Evolutionary conservation across 2,797 vertebrate species (phyloP).

Genomic region (Rachycentron canadum): DNA sequence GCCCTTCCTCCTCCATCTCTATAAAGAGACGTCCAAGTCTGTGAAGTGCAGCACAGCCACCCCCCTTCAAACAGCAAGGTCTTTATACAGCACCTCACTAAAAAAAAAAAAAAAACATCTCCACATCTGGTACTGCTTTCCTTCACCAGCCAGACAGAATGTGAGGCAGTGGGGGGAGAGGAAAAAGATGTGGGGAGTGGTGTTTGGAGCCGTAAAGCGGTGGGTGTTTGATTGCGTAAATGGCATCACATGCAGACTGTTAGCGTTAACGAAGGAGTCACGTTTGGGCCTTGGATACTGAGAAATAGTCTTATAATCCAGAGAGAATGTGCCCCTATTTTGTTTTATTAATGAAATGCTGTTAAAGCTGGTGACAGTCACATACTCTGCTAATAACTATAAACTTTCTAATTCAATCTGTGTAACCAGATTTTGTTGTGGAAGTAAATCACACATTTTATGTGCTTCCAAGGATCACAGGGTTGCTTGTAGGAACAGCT

Average conservation of each 20-base stretch:
- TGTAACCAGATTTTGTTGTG: slow-evolving; percentile 7
- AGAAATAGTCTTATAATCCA: neutral
- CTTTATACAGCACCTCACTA: slow-evolving; percentile 70
- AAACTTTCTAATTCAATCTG: slow-evolving; percentile 14
- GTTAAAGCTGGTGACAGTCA: neutral
- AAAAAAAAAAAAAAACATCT: slow-evolving; percentile 28
- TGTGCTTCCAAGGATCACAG: slow-evolving; percentile 2
- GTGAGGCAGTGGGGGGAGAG: slow-evolving; percentile 30
- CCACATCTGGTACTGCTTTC: slow-evolving; percentile 85
- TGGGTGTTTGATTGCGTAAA: slow-evolving; percentile 46
- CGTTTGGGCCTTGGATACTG: neutral
- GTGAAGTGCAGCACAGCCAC: slow-evolving; percentile 76
- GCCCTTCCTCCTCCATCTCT: slow-evolving; percentile 68
- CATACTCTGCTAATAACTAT: neutral
- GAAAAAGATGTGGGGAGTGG: slow-evolving; percentile 10
- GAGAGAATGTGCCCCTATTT: neutral
- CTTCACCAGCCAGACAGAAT: slow-evolving; percentile 66
- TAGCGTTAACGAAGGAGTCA: slow-evolving; percentile 36
- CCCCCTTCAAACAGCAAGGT: slow-evolving; percentile 74
- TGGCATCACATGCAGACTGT: slow-evolving; percentile 47
- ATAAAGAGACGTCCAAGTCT: slow-evolving; percentile 75
- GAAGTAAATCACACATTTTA: neutral
- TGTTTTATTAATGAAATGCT: neutral
- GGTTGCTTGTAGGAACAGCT: neutral
- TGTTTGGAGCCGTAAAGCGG: slow-evolving; percentile 15